These are phyloP conservation scores for Lumbricus terrestris DNA, from an alignment of 2,888 invertebrate species.

Conservation along the genomic window DNA sequence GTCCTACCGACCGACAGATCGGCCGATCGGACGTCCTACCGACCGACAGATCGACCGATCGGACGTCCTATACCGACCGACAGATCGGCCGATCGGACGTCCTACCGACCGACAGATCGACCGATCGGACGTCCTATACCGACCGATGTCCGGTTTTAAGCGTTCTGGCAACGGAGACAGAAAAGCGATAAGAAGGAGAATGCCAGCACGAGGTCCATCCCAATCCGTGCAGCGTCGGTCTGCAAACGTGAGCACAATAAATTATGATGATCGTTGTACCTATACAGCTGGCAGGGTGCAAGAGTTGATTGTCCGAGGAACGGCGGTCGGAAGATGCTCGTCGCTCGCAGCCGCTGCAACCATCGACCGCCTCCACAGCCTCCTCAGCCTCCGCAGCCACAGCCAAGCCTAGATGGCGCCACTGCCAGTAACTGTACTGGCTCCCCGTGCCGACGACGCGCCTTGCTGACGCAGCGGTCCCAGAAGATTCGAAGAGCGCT, in stretches of 20 bases:
- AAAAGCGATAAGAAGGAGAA: background rate
- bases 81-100: no score
- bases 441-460: background rate
- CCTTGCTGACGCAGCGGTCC: background rate
- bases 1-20: no score
- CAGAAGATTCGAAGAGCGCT: background rate
- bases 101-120: no score
- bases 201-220: background rate
- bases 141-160: background rate
- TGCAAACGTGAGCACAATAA: background rate
- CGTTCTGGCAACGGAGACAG: background rate
- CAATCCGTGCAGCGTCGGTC: background rate
- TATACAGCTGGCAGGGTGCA: background rate
- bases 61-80: no score
- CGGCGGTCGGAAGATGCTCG: background rate
- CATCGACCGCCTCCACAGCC: background rate
- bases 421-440: background rate
- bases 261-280: background rate
- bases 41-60: background rate
- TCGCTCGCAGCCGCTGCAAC: background rate
- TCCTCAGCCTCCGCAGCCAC: no score
- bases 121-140: no score
- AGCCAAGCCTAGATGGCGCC: no score
- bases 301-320: constrained; percentile 3
- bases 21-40: no score